phyloP scores from a whole-genome alignment of 2,797 vertebrate genomes.

The Muscicapa striata region DNA sequence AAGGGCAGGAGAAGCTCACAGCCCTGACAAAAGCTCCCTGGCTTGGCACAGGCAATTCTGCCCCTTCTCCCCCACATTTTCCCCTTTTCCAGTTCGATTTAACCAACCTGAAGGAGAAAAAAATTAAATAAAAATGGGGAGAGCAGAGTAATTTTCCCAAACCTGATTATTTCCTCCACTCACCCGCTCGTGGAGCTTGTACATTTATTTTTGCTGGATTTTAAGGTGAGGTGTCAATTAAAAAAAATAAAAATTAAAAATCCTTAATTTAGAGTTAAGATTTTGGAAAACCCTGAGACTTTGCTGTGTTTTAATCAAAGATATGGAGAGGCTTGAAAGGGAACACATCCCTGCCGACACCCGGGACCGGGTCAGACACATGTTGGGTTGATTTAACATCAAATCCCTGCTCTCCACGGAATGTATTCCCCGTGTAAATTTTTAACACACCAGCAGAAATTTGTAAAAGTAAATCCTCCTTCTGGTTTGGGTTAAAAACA shows the following conservation, averaged over 20 bases:
- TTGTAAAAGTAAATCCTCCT: constrained; percentile 43
- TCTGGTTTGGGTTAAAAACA: constrained; percentile 61
- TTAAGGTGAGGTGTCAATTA: not conserved
- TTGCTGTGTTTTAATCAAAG: not conserved
- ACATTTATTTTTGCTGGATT: not conserved
- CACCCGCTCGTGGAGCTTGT: not conserved
- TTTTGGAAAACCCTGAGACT: not conserved
- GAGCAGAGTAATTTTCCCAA: not conserved
- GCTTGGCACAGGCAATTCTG: not conserved
- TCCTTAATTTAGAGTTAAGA: not conserved
- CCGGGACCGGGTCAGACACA: not conserved
- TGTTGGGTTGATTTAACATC: constrained; percentile 35
- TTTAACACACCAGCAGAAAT: constrained; percentile 47
- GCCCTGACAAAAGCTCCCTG: not conserved
- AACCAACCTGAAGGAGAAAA: not conserved
- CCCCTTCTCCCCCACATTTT: not conserved
- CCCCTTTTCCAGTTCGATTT: not conserved
- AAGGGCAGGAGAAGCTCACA: constrained; percentile 24
- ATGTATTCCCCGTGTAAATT: not conserved
- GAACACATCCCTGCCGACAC: not conserved
- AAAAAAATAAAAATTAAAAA: not conserved
- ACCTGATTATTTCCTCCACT: not conserved
- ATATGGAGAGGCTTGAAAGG: not conserved
- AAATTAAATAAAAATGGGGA: not conserved
- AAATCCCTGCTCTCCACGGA: not conserved